These are phyloP conservation scores for Fissipunctia ypsillon DNA, from an alignment of 2,888 invertebrate species.

Conservation along the genomic window DNA sequence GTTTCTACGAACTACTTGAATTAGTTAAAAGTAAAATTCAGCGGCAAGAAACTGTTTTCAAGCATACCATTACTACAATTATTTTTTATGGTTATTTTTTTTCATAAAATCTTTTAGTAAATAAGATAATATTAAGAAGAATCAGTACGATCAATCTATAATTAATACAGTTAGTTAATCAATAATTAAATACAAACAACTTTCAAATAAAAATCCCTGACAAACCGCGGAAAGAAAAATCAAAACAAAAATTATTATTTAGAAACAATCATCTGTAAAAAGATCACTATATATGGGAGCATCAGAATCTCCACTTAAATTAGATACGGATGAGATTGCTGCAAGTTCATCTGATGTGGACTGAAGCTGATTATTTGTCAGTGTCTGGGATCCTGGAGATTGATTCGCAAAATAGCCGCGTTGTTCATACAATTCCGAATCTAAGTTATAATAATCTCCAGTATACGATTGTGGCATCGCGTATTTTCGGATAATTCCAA, in stretches of 20 bases:
- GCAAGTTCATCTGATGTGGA: slow-evolving; percentile 29
- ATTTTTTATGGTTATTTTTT: too few species aligned
- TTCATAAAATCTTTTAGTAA: too few species aligned
- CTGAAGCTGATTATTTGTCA: slow-evolving; percentile 31
- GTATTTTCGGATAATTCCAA: slow-evolving; percentile 46
- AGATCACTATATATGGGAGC: slow-evolving; percentile 30
- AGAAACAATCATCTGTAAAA: too few species aligned
- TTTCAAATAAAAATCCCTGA: too few species aligned
- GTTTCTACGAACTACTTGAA: slow-evolving; percentile 41
- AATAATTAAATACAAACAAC: too few species aligned
- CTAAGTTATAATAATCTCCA: slow-evolving; percentile 44
- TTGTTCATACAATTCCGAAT: slow-evolving; percentile 44
- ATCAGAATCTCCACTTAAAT: slow-evolving; percentile 39
- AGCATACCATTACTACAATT: neutral
- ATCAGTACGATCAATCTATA: too few species aligned
- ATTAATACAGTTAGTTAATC: too few species aligned
- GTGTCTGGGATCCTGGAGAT: slow-evolving; percentile 43
- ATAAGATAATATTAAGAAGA: too few species aligned
- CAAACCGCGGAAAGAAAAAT: too few species aligned
- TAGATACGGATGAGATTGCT: slow-evolving; percentile 39
- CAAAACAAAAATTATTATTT: too few species aligned
- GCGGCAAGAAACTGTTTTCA: too few species aligned
- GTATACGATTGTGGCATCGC: slow-evolving; percentile 35
- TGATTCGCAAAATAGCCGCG: slow-evolving; percentile 39
- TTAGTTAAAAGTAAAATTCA: too few species aligned